Evolutionary conservation across 2,888 invertebrate species (phyloP).

Genomic region (Gandaritis pyraliata): DNA sequence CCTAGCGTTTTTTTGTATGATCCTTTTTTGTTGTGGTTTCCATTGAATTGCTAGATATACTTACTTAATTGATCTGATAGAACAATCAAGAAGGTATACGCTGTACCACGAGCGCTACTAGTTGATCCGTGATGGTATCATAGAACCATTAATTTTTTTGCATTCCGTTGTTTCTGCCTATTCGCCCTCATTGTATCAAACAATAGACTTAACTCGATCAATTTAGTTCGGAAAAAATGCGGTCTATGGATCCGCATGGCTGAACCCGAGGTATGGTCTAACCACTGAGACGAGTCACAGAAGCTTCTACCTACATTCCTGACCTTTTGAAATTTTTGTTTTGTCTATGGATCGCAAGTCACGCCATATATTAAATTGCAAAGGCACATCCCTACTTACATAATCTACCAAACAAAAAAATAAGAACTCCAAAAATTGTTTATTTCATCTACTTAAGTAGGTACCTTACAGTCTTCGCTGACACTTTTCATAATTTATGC

Average conservation of each 20-base stretch:
- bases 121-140: background rate
- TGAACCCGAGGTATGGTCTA: slow-evolving; percentile 10
- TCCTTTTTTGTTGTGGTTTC: no score
- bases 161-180: slow-evolving; percentile 19
- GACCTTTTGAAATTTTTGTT: background rate
- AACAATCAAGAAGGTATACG: no score
- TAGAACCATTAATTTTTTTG: slow-evolving; percentile 33
- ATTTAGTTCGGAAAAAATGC: slow-evolving; percentile 25
- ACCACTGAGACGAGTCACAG: slow-evolving; percentile 4
- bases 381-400: background rate
- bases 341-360: background rate
- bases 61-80: no score
- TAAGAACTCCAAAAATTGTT: no score
- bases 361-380: no score
- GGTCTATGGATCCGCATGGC: slow-evolving; percentile 22
- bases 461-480: no score
- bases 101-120: no score
- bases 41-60: no score
- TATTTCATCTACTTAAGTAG: no score
- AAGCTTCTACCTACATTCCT: background rate
- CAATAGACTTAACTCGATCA: slow-evolving; percentile 24
- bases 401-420: no score
- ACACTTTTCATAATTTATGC: no score
- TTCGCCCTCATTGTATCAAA: slow-evolving; percentile 16
- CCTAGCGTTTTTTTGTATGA: no score